Conservation (phyloP, 2,888 invertebrate genomes). For the Fabriciana adippe region DNA sequence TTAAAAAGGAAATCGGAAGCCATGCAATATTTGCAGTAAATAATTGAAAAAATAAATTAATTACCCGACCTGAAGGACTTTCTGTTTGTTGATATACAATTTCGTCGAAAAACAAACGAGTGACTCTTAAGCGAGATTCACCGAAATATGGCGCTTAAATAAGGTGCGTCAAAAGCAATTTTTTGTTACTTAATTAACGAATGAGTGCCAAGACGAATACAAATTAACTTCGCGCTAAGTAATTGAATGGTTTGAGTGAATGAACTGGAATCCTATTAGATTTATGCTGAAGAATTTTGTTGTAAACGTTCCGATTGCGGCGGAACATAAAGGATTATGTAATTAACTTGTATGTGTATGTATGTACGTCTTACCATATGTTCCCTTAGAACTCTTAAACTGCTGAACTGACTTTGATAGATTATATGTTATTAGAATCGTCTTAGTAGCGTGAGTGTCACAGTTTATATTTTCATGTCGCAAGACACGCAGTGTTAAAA, state of each 20-base stretch:
- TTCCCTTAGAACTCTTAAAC: too few species aligned
- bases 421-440: too few species aligned
- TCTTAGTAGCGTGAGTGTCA: too few species aligned
- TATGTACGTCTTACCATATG: too few species aligned
- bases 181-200: slow-evolving; percentile 14
- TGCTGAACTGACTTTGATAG: too few species aligned
- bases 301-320: not conserved
- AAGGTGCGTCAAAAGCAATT: slow-evolving; percentile 1
- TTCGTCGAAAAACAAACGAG: not conserved
- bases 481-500: too few species aligned
- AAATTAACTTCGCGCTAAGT: slow-evolving; percentile 10
- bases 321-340: too few species aligned
- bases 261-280: not conserved
- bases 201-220: slow-evolving; percentile 1
- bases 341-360: too few species aligned
- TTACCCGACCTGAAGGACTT: not conserved
- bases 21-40: not conserved
- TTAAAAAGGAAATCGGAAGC: not conserved
- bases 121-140: slow-evolving; percentile 5
- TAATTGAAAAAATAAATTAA: not conserved
- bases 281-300: not conserved
- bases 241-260: slow-evolving; percentile 8
- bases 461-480: too few species aligned
- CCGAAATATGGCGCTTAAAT: not conserved
- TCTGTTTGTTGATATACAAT: slow-evolving; percentile 1